phyloP scores from a whole-genome alignment of 2,888 invertebrate species.

The Megastigmus dorsalis region DNA sequence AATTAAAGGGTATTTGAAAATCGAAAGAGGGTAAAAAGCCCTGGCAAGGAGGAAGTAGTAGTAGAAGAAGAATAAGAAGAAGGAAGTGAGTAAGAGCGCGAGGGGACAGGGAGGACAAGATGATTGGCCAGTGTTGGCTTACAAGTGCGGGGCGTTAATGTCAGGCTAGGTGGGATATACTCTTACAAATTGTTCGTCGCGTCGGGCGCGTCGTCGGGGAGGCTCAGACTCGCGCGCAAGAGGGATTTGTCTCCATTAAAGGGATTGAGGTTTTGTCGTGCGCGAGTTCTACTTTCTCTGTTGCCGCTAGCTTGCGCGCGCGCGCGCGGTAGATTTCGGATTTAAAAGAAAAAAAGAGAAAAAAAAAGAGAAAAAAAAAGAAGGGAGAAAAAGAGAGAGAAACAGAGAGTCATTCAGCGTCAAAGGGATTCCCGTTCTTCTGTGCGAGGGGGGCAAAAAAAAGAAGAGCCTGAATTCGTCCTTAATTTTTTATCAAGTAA shows the following conservation, averaged over 20 bases:
- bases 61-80: neutral
- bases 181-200: conserved; percentile 72
- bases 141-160: conserved; percentile 62
- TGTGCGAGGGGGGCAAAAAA: no score
- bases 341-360: conserved; percentile 36
- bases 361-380: conserved; percentile 4
- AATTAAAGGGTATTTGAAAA: neutral
- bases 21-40: neutral
- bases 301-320: neutral
- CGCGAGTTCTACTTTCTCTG: conserved; percentile 65
- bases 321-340: conserved; percentile 42
- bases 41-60: conserved; percentile 17
- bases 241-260: conserved; percentile 73
- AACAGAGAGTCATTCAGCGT: conserved; percentile 18
- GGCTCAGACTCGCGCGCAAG: conserved; percentile 60
- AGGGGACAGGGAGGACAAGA: conserved; percentile 29
- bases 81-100: conserved; percentile 34
- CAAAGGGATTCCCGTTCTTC: conserved; percentile 28
- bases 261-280: conserved; percentile 73
- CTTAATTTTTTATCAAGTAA: neutral
- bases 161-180: conserved; percentile 66
- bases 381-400: neutral
- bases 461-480: neutral
- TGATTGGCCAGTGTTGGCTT: conserved; percentile 51
- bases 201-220: conserved; percentile 58